Evolutionary conservation across 1,140 invertebrate genomes (phyloP).

Genomic region (Drosophila tsacasi): DNA sequence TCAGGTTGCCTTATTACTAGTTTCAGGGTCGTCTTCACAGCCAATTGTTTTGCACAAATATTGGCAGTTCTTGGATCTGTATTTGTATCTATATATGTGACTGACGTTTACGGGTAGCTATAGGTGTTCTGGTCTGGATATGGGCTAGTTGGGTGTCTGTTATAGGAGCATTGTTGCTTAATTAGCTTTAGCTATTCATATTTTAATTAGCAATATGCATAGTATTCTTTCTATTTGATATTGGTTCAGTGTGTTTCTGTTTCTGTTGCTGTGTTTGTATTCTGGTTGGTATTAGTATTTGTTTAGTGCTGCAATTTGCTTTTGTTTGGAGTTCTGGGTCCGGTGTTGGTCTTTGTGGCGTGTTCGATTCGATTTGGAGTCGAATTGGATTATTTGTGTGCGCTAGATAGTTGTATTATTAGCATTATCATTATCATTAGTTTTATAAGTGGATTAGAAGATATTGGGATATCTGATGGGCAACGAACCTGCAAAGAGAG

Average conservation of each 20-base stretch:
- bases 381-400: slow-evolving; percentile 42
- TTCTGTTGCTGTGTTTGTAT: slow-evolving; percentile 38
- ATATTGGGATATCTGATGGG: slow-evolving; percentile 49
- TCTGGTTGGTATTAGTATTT: slow-evolving; percentile 40
- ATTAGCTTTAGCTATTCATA: slow-evolving; percentile 77
- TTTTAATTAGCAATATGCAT: slow-evolving; percentile 76
- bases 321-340: slow-evolving; percentile 48
- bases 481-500: slow-evolving; percentile 71
- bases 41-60: slow-evolving; percentile 59
- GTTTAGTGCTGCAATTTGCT: slow-evolving; percentile 55
- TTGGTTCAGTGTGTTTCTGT: slow-evolving; percentile 55
- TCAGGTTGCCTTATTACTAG: slow-evolving; percentile 20
- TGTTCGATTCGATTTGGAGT: slow-evolving; percentile 43
- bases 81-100: slow-evolving; percentile 9
- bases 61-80: slow-evolving; percentile 24
- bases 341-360: slow-evolving; percentile 43
- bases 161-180: slow-evolving; percentile 68
- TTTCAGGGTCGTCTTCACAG: slow-evolving; percentile 32
- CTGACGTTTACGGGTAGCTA: slow-evolving; percentile 32
- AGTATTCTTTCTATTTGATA: slow-evolving; percentile 65
- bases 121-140: slow-evolving; percentile 29
- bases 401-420: slow-evolving; percentile 46
- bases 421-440: slow-evolving; percentile 47
- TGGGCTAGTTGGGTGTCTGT: slow-evolving; percentile 52
- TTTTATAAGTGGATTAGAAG: slow-evolving; percentile 55